phyloP scores from a whole-genome alignment of 2,113 vertebrate genomes.

The Eurypyga helias region DNA sequence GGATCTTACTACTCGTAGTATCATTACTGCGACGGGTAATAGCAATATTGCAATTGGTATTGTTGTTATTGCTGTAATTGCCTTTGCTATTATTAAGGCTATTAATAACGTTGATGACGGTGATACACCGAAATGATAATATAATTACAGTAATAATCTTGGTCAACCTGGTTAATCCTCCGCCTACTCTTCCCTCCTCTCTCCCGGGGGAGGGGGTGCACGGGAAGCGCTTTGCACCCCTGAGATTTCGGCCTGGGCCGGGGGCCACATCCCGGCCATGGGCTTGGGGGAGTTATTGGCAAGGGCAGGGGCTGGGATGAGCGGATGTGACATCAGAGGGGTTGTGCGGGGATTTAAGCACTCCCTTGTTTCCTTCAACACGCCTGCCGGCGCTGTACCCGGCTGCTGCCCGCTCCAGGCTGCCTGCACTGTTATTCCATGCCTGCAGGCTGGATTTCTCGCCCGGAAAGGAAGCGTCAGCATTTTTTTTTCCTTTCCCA shows the following conservation, averaged over 20 bases:
- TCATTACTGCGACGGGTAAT: background rate
- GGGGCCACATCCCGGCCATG: background rate
- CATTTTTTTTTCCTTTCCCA: background rate
- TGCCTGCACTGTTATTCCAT: background rate
- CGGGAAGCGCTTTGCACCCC: background rate
- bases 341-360: background rate
- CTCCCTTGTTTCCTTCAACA: background rate
- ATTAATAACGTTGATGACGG: conserved; percentile 33
- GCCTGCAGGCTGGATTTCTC: background rate
- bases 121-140: background rate
- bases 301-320: background rate
- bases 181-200: background rate
- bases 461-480: background rate
- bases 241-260: background rate
- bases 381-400: background rate
- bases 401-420: background rate
- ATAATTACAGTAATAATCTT: conserved; percentile 48
- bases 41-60: background rate
- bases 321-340: background rate
- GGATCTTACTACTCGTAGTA: conserved; percentile 9
- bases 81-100: conserved; percentile 46
- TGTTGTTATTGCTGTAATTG: conserved; percentile 52
- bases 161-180: conserved; percentile 46
- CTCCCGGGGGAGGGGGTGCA: background rate
- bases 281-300: background rate